phyloP scores from a whole-genome alignment of 2,113 vertebrate species.

The Spilogale gracilis region DNA sequence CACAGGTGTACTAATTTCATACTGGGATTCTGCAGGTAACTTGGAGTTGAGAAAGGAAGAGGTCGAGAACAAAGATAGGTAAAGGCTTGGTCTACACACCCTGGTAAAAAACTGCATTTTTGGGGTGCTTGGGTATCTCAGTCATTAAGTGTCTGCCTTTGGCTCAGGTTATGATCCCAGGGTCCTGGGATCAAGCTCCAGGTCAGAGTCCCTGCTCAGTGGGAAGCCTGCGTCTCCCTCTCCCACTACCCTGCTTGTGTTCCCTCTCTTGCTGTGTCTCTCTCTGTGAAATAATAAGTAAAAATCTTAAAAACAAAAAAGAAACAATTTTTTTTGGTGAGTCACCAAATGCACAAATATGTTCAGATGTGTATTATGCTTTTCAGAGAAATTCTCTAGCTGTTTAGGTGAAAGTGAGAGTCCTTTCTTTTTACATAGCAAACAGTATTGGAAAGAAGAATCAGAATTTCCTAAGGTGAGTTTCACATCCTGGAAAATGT shows the following conservation, averaged over 20 bases:
- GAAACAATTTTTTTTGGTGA: slow-evolving; percentile 25
- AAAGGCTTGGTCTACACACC: background rate
- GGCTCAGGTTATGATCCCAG: too few species aligned
- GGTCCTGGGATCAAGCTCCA: too few species aligned
- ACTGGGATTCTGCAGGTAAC: background rate
- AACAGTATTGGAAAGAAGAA: background rate
- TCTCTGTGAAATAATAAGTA: too few species aligned
- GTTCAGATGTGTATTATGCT: background rate
- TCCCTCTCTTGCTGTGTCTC: too few species aligned
- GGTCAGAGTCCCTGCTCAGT: too few species aligned
- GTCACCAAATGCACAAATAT: background rate
- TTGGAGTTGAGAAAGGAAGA: background rate
- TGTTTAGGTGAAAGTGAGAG: slow-evolving; percentile 23
- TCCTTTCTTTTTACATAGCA: background rate
- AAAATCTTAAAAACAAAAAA: too few species aligned
- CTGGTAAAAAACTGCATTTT: background rate
- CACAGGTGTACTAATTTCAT: background rate
- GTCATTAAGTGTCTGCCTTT: too few species aligned
- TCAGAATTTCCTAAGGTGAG: slow-evolving; percentile 21
- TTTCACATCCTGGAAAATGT: slow-evolving; percentile 17
- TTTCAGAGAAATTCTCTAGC: slow-evolving; percentile 15
- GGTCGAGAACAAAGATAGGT: background rate
- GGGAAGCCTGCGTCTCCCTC: too few species aligned
- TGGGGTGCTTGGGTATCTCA: too few species aligned
- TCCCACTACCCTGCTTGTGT: too few species aligned